Evolutionary conservation across 2,888 invertebrate genomes (phyloP), one percentile per base, ranked within the genome.

Genomic region (Xestia ashworthii): DNA sequence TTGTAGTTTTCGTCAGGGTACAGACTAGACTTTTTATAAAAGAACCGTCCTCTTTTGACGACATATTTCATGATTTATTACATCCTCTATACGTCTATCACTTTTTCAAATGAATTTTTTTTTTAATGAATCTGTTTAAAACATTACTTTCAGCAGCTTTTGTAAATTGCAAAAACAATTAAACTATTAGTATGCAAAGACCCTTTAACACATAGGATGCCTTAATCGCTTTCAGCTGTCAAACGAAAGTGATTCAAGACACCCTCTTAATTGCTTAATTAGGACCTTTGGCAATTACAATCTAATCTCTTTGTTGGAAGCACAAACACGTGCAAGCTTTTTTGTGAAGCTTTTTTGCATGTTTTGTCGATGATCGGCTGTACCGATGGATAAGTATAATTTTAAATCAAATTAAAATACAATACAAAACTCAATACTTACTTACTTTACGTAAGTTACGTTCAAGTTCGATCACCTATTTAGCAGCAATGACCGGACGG

Each of bases 191-290:
- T 60, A 84, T 9, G 41, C 19, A 84, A n/a, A 65, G 53, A 32
- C 46, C 22, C 16, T 79, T 82, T 68, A 67, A 69, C 68, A 69
- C 64, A 58, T 67, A 53, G 9, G 50, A 64, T 46, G n/a, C 48
- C 25, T 58, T 85, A 70, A 81, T 70, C 69, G 16, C 38, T 70
- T 62, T 67, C 69, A 85, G 76, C 82, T 81, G 81, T 81, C 85
- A 70, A 38, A 22, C 38, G n/a, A 67, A 74, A 81, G 74, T 81
- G 48, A 70, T 81, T 74, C 41, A 25, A 46, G 69, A 81, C 60
- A 75, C 48, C 55, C 48, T 38, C 38, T 32, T 85, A 70, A 85
- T 85, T 74, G 46, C 55, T 58, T 85, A 58, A 81, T 85, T 66
- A 81, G n/a, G 53, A n/a, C 55, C 48, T 60, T 60, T n/a, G 22